phyloP scores from a whole-genome alignment of 2,113 vertebrate species.

The Podarcis cretensis region DNA sequence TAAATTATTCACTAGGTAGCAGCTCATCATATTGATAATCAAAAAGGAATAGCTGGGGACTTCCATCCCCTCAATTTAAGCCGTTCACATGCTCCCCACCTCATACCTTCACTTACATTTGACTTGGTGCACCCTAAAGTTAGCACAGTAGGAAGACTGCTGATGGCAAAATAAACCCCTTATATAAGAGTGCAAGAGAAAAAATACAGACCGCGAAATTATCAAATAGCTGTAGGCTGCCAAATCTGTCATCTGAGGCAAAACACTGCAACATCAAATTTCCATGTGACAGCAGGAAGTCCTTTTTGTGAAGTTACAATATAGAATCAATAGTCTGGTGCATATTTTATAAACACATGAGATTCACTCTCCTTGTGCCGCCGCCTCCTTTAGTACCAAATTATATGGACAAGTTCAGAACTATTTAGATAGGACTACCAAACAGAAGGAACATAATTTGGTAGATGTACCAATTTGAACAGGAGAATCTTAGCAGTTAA shows the following conservation, averaged over 20 bases:
- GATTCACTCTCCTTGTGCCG: not conserved
- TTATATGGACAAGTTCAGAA: not conserved
- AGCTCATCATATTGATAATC: not conserved
- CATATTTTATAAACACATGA: slow-evolving; percentile 1
- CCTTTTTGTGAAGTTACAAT: not conserved
- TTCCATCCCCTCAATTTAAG: not conserved
- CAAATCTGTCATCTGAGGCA: not conserved
- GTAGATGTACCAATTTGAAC: not conserved
- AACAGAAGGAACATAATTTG: not conserved
- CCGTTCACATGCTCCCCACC: not conserved
- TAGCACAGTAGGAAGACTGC: not conserved
- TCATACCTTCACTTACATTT: not conserved
- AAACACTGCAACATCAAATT: not conserved
- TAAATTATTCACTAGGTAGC: not conserved
- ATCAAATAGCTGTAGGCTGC: not conserved
- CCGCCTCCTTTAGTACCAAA: not conserved
- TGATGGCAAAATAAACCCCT: not conserved
- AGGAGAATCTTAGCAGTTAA: not conserved
- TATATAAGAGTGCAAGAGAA: not conserved
- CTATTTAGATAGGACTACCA: not conserved
- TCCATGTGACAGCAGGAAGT: not conserved
- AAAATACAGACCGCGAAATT: not conserved
- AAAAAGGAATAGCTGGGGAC: not conserved
- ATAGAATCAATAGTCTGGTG: slow-evolving; percentile 8
- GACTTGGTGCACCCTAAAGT: not conserved